Percentiles rank a stretch among this genome's conserved stretches.
These are phyloP conservation scores for Megaustenia siamemsis DNA, from an alignment of 2,888 invertebrate genomes.

Conservation along the genomic window DNA sequence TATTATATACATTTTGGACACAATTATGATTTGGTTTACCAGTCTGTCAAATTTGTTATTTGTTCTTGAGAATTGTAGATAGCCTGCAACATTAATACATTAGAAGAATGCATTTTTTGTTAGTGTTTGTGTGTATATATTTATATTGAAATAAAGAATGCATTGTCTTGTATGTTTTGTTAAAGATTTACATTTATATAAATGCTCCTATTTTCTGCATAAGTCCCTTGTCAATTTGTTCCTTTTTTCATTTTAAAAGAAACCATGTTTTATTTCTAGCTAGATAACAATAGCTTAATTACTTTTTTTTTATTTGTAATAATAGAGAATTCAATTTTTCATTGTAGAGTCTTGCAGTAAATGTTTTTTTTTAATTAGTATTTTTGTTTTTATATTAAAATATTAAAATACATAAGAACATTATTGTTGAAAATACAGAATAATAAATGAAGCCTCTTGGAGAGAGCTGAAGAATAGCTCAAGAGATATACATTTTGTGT, in stretches of 20 bases:
- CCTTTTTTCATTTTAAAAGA: neutral
- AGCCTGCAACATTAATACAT: neutral
- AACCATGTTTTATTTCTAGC: too few species aligned
- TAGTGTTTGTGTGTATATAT: conserved; percentile 26
- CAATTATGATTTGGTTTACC: neutral
- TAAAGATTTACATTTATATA: neutral
- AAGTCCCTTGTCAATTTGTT: neutral
- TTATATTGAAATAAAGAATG: neutral
- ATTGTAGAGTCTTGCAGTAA: too few species aligned
- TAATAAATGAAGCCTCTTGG: too few species aligned
- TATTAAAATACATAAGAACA: too few species aligned
- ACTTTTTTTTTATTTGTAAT: too few species aligned
- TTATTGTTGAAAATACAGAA: too few species aligned
- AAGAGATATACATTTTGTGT: too few species aligned
- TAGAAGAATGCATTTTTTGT: neutral
- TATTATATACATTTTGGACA: conserved; percentile 39
- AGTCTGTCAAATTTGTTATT: neutral
- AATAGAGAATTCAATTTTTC: too few species aligned
- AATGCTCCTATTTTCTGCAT: conserved; percentile 12
- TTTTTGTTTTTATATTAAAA: too few species aligned
- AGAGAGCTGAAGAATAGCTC: too few species aligned
- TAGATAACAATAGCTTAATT: too few species aligned
- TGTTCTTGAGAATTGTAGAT: neutral
- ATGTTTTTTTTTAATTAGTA: too few species aligned
- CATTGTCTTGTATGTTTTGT: neutral